A percentile compares a stretch with the other conserved stretches of the same genome.
Conservation (phyloP, 2,797 vertebrate species). For the Heteromormyrus szaboi region DNA sequence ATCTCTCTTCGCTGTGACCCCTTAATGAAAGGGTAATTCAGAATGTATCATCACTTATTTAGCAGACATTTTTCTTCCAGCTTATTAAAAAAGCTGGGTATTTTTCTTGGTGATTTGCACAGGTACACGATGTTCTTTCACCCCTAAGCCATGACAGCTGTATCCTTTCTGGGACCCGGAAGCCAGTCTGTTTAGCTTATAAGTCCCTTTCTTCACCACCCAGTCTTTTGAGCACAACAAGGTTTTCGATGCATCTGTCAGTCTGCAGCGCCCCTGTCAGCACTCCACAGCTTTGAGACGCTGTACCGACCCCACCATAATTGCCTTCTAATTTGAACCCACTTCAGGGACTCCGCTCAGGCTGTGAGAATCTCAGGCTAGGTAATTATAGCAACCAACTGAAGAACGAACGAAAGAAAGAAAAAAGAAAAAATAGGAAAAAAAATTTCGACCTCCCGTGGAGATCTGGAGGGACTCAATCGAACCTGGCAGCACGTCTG, state of each 20-base stretch:
- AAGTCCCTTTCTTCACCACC: neutral
- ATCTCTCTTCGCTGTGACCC: neutral
- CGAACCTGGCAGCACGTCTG: neutral
- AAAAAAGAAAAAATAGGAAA: neutral
- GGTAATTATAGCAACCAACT: constrained; percentile 3
- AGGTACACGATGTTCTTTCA: neutral
- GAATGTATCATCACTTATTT: neutral
- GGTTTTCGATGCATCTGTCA: neutral
- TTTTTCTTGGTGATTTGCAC: neutral
- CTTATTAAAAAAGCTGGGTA: neutral
- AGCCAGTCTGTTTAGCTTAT: neutral
- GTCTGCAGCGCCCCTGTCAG: neutral
- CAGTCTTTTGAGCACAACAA: neutral
- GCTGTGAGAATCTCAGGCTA: neutral
- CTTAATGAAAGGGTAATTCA: neutral
- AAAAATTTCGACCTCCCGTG: neutral
- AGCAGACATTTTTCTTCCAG: neutral
- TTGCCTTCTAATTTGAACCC: constrained; percentile 10
- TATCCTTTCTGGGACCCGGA: neutral
- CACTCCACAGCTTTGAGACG: neutral
- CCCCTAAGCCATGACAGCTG: neutral
- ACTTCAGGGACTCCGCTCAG: constrained; percentile 4
- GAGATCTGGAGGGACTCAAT: neutral
- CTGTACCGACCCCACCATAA: neutral
- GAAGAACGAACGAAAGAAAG: neutral